Evolutionary conservation across 92 coral and sea anemone species (phyloP).

Genomic region (Zoanthus sociatus): DNA sequence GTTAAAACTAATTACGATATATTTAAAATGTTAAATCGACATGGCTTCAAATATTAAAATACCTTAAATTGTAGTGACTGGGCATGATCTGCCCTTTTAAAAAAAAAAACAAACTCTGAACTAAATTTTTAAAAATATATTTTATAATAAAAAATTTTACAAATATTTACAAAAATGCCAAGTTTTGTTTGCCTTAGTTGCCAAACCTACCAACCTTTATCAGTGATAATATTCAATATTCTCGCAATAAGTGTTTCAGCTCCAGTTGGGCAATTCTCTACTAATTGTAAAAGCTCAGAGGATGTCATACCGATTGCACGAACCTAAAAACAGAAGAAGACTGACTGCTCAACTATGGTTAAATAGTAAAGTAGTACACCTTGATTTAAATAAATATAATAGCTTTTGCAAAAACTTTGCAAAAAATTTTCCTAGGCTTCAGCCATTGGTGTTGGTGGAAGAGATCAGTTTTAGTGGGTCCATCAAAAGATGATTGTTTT

Average conservation of each 20-base stretch:
- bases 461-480: too few relatives aligned
- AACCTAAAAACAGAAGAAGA: constrained; percentile 59
- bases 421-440: too few relatives aligned
- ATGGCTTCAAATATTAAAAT: too few relatives aligned
- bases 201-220: constrained; percentile 75
- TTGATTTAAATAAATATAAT: background rate
- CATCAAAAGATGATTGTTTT: too few relatives aligned
- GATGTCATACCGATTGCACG: constrained; percentile 99
- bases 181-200: too few relatives aligned
- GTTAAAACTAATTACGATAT: background rate
- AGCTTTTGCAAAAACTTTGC: too few relatives aligned
- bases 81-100: background rate
- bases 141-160: too few relatives aligned
- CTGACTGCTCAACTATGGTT: background rate
- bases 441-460: too few relatives aligned
- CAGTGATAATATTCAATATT: constrained; percentile 94
- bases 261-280: constrained; percentile 97
- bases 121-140: too few relatives aligned
- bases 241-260: constrained; percentile 98
- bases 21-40: too few relatives aligned
- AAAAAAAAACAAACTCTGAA: background rate
- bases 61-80: too few relatives aligned
- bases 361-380: background rate
- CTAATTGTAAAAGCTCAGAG: constrained; percentile 88
- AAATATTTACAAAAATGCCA: too few relatives aligned